Percentiles rank a stretch among this genome's conserved stretches.
Conservation (phyloP, 2,888 invertebrate species). For the Baronia brevicornis region DNA sequence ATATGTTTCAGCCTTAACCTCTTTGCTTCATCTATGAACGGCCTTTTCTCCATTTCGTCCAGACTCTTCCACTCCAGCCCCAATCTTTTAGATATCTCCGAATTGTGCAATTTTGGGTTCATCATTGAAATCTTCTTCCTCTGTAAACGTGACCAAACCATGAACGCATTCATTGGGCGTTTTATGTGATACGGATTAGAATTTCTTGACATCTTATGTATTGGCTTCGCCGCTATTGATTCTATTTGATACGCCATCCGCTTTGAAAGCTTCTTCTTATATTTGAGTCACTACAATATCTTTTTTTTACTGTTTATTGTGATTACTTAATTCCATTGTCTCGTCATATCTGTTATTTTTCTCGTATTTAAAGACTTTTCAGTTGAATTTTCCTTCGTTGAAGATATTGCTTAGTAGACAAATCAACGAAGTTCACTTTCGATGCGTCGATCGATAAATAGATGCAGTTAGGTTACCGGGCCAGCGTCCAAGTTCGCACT, state of each 20-base stretch:
- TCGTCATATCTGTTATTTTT: too few species aligned
- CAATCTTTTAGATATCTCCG: conserved; percentile 87
- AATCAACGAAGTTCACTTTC: conserved; percentile 1
- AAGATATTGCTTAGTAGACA: conserved; percentile 4
- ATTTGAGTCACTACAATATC: not conserved
- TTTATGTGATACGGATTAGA: conserved; percentile 84
- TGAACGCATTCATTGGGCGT: conserved; percentile 98
- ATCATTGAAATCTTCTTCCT: conserved; percentile 88
- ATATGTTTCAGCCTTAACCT: conserved; percentile 81
- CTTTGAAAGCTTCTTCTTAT: conserved; percentile 7
- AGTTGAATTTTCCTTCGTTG: conserved; percentile 11
- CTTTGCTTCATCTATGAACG: conserved; percentile 93
- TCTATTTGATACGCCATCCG: conserved; percentile 55
- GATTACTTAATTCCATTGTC: too few species aligned
- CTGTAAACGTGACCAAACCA: conserved; percentile 97
- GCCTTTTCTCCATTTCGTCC: conserved; percentile 85
- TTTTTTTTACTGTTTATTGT: not conserved
- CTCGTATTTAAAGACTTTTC: too few species aligned
- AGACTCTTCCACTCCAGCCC: conserved; percentile 91
- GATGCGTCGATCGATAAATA: conserved; percentile 3
- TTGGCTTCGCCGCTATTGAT: conserved; percentile 33
- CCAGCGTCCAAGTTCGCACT: conserved; percentile 47
- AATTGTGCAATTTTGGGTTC: conserved; percentile 86
- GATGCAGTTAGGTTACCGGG: conserved; percentile 30
- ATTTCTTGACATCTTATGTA: conserved; percentile 71